Conservation (phyloP, 2,888 invertebrate genomes). For the Leptura quadrifasciata region DNA sequence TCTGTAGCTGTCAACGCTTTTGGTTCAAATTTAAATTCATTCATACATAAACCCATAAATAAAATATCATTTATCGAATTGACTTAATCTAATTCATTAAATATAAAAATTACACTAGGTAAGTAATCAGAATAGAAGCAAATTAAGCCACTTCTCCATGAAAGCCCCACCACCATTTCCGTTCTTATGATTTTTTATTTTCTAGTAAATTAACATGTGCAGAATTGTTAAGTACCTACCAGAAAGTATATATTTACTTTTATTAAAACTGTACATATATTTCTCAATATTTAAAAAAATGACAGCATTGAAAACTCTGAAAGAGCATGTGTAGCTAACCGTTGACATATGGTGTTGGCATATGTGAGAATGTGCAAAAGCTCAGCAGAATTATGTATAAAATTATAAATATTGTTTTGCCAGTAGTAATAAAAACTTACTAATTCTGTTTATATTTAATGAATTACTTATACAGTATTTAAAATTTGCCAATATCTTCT, state of each 20-base stretch:
- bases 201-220: background rate
- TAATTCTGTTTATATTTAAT: background rate
- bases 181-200: background rate
- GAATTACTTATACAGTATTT: background rate
- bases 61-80: no score
- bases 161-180: background rate
- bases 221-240: no score
- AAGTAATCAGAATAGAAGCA: background rate
- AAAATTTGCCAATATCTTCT: constrained; percentile 5
- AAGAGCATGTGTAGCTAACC: background rate
- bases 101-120: background rate
- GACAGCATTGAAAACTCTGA: no score
- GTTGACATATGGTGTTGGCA: background rate
- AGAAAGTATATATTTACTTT: no score
- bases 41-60: no score
- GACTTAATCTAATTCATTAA: no score
- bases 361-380: constrained; percentile 19
- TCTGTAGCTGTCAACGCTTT: no score
- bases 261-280: no score
- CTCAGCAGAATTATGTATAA: background rate
- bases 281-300: background rate
- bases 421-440: constrained; percentile 17
- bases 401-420: background rate
- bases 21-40: no score
- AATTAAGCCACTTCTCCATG: background rate